A percentile compares a stretch with the other conserved stretches of the same genome.
Conservation (phyloP, 2,888 invertebrate species). For the Vanessa cardui region DNA sequence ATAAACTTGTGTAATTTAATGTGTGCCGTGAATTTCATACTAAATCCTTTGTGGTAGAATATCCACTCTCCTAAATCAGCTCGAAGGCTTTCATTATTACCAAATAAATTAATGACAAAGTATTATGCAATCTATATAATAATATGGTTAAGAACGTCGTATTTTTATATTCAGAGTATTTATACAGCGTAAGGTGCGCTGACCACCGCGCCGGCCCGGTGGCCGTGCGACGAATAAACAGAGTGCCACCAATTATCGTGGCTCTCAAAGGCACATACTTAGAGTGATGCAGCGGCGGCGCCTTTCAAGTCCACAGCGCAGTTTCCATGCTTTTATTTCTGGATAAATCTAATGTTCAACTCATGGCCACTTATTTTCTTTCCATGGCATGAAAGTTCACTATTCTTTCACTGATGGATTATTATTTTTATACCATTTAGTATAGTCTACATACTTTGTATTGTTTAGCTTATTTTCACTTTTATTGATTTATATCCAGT, state of each 20-base stretch:
- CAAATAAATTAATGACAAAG: not conserved
- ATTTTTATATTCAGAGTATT: conserved; percentile 9
- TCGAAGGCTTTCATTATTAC: not conserved
- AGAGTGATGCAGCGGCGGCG: conserved; percentile 61
- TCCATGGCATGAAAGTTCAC: not conserved
- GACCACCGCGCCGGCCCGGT: conserved; percentile 38
- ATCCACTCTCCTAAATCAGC: too few relatives aligned
- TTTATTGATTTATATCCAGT: too few relatives aligned
- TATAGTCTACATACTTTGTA: not conserved
- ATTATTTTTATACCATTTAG: not conserved
- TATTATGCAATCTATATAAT: not conserved
- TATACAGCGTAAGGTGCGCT: conserved; percentile 27
- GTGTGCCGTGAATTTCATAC: too few relatives aligned
- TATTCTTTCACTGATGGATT: not conserved
- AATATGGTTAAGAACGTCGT: not conserved
- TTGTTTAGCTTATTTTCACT: too few relatives aligned
- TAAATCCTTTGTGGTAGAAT: too few relatives aligned
- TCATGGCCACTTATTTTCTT: conserved; percentile 18
- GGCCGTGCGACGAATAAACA: conserved; percentile 54
- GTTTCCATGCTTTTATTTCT: conserved; percentile 63
- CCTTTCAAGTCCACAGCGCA: conserved; percentile 61
- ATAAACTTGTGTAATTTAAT: too few relatives aligned
- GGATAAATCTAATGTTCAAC: conserved; percentile 57
- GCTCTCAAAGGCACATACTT: conserved; percentile 62
- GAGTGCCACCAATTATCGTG: conserved; percentile 71